Base-by-base conservation (phyloP, 2,113 vertebrate species). In the Sylvia atricapilla region DNA sequence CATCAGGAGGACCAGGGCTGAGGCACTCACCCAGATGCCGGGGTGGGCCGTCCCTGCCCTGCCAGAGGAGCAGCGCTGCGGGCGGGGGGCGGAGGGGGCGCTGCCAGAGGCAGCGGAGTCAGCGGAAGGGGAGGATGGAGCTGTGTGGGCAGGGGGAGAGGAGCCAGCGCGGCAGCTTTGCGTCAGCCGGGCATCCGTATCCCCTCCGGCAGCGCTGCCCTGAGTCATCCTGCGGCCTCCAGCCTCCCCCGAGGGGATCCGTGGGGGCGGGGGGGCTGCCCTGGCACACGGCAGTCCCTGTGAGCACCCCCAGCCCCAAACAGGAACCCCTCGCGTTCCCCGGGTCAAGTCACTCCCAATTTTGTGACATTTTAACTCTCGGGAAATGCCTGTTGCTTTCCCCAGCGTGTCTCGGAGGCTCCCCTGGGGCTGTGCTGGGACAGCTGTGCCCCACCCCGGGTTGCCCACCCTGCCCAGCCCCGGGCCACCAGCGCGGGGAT, bases 131-230 rank as follows among this genome's bases (percentile, higher is more conserved):
- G 59, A 13, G 49, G 73, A 8, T 73, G 85, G 82, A 70, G 89
- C 89, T 90, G 93, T 77, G 93, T 84, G 93, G 94, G 95, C 95
- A 72, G 10, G 62, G 89, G 87, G 52, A 90, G 52, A 88, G 80
- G 64, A 92, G 79, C 78, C 91, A 92, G 93, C 18, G 14, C 93
- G n/a, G 84, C 74, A 62, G 91, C 55, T 92, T 17, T 59, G 30
- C 78, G 58, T 92, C 91, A 95, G 93, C 73, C 3, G 19, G 23
- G 82, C 37, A 23, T 10, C 73, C 6, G 0, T 37, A 37, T 68
- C 73, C 88, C 81, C 82, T 52, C 20, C 7, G 11, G 77, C 89
- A 77, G 91, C 64, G 44, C 85, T 43, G 91, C 88, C 88, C 93
- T 87, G 91, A 72, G 84, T 72, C 95, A 87, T 58, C 11, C 4